Evolutionary conservation across 2,797 vertebrate genomes (phyloP).

Genomic region (Sciurus carolinensis): DNA sequence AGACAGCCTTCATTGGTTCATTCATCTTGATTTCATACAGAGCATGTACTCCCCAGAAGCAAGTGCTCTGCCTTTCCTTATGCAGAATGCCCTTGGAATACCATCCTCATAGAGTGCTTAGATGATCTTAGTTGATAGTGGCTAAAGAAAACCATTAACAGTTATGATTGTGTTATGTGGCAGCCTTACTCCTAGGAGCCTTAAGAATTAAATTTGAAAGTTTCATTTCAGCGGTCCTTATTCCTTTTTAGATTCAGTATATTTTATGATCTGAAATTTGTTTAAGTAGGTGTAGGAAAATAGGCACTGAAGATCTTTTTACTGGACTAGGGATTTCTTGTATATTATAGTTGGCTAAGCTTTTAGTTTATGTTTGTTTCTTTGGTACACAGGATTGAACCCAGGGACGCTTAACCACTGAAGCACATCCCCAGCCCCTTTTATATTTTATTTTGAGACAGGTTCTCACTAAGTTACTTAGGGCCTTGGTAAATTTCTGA

Average conservation of each 20-base stretch:
- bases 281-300: constrained; percentile 34
- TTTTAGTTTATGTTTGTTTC: constrained; percentile 41
- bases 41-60: constrained; percentile 40
- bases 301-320: not conserved
- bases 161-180: constrained; percentile 18
- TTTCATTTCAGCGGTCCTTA: constrained; percentile 43
- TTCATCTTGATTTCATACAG: constrained; percentile 36
- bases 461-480: no score
- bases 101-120: not conserved
- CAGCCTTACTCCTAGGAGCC: not conserved
- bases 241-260: not conserved
- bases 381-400: no score
- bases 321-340: not conserved
- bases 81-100: not conserved
- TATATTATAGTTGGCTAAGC: not conserved
- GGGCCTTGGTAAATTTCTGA: no score
- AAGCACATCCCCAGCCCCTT: no score
- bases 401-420: no score
- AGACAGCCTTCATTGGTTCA: not conserved
- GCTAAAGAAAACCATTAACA: constrained; percentile 7
- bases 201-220: constrained; percentile 34
- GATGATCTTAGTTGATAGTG: not conserved
- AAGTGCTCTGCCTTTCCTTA: not conserved
- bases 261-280: constrained; percentile 39
- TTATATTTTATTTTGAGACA: no score